A percentile compares a stretch with the other conserved stretches of the same genome.
phyloP scores from a whole-genome alignment of 1,140 invertebrate genomes.

The Aphaenogaster floridana region DNA sequence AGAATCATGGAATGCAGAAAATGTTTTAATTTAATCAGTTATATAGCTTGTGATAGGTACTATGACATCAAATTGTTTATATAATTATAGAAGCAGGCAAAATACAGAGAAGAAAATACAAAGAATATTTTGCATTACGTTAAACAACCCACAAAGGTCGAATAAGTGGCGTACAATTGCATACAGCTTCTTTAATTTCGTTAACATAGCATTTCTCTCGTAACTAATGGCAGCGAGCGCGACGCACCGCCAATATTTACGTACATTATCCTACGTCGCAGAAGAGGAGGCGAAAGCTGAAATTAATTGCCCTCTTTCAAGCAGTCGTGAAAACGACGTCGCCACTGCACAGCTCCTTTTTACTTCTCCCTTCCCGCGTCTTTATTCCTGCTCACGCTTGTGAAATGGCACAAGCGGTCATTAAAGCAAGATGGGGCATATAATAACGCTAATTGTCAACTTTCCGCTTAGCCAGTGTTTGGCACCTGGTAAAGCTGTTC shows the following conservation, averaged over 20 bases:
- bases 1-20: slow-evolving; percentile 29
- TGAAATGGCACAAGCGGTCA: slow-evolving; percentile 35
- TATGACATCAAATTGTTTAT: background rate
- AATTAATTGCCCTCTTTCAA: slow-evolving; percentile 56
- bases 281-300: slow-evolving; percentile 35
- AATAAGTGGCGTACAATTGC: background rate
- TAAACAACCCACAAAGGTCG: background rate
- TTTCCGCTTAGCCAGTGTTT: slow-evolving; percentile 42
- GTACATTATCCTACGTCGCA: slow-evolving; percentile 20
- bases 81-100: background rate
- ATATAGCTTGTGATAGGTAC: background rate
- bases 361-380: slow-evolving; percentile 3
- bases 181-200: slow-evolving; percentile 10
- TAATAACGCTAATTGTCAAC: slow-evolving; percentile 64
- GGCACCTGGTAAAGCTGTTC: slow-evolving; percentile 34
- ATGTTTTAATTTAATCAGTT: slow-evolving; percentile 52
- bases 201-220: slow-evolving; percentile 33
- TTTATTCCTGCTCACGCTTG: slow-evolving; percentile 42
- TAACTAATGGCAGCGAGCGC: slow-evolving; percentile 24
- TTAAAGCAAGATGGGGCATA: slow-evolving; percentile 29
- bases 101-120: no score
- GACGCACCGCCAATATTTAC: slow-evolving; percentile 38
- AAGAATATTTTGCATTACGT: background rate
- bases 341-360: slow-evolving; percentile 45
- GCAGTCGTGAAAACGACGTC: slow-evolving; percentile 43